Evolutionary conservation across 2,888 invertebrate species (phyloP).

Genomic region (Lucinisca nassula): DNA sequence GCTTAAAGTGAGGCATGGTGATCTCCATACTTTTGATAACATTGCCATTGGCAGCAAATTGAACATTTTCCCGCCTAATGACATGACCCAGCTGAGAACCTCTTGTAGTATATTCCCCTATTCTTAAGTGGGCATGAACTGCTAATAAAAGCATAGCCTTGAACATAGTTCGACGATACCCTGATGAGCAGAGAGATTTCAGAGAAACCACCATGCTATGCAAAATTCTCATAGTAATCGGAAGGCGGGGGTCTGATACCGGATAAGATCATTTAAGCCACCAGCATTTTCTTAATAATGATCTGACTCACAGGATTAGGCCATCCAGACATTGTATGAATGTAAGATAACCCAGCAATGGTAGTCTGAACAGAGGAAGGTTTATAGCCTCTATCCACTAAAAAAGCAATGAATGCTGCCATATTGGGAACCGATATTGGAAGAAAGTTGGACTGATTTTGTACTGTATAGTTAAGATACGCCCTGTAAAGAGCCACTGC

Average conservation of each 20-base stretch:
- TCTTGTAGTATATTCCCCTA: neutral
- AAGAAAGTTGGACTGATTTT: neutral
- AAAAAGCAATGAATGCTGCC: neutral
- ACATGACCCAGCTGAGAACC: neutral
- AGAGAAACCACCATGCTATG: neutral
- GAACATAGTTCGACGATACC: too few species aligned
- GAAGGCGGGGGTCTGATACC: neutral
- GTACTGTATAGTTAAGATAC: neutral
- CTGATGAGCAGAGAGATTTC: too few species aligned
- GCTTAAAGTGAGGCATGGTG: neutral
- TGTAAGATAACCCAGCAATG: neutral
- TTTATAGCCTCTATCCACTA: neutral
- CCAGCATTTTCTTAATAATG: neutral
- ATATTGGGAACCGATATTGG: neutral
- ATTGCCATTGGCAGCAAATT: neutral
- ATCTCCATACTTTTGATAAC: too few species aligned
- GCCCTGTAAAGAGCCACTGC: neutral
- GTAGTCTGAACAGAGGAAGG: neutral
- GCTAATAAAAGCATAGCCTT: neutral
- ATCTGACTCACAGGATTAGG: neutral
- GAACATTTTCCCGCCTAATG: neutral
- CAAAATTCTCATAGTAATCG: neutral
- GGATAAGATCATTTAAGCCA: neutral
- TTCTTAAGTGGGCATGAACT: neutral
- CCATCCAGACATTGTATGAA: neutral